Conservation (phyloP, 2,113 vertebrate species). For the Notiomystis cincta region DNA sequence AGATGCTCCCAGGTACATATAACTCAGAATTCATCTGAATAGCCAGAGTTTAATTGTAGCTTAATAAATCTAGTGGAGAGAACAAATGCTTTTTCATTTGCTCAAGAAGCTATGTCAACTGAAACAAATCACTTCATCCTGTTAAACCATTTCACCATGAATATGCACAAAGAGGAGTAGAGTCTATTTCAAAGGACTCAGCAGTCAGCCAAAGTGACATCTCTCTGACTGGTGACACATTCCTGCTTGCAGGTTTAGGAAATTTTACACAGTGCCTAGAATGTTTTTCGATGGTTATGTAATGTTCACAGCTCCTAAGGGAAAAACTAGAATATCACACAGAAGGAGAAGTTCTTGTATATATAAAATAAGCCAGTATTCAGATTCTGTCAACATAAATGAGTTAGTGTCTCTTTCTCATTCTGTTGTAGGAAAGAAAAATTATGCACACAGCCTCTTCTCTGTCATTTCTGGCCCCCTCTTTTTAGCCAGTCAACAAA, state of each 20-base stretch:
- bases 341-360: slow-evolving; percentile 30
- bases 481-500: not conserved
- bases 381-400: not conserved
- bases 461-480: not conserved
- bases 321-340: slow-evolving; percentile 32
- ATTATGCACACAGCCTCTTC: not conserved
- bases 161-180: not conserved
- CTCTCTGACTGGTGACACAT: slow-evolving; percentile 64
- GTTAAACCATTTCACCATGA: not conserved
- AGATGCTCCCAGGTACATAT: not conserved
- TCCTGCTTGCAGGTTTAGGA: slow-evolving; percentile 54
- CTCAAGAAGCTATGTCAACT: not conserved
- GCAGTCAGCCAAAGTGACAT: slow-evolving; percentile 63
- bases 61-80: not conserved
- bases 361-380: slow-evolving; percentile 14
- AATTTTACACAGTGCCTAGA: slow-evolving; percentile 60
- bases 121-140: not conserved
- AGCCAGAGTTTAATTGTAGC: not conserved
- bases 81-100: not conserved
- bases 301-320: slow-evolving; percentile 60
- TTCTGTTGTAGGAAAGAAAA: not conserved
- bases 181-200: slow-evolving; percentile 37
- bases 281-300: slow-evolving; percentile 10
- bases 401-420: not conserved
- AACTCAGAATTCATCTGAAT: not conserved